These are phyloP conservation scores for Zaprionus kolodkinae DNA, from an alignment of 1,140 invertebrate species.

Conservation along the genomic window DNA sequence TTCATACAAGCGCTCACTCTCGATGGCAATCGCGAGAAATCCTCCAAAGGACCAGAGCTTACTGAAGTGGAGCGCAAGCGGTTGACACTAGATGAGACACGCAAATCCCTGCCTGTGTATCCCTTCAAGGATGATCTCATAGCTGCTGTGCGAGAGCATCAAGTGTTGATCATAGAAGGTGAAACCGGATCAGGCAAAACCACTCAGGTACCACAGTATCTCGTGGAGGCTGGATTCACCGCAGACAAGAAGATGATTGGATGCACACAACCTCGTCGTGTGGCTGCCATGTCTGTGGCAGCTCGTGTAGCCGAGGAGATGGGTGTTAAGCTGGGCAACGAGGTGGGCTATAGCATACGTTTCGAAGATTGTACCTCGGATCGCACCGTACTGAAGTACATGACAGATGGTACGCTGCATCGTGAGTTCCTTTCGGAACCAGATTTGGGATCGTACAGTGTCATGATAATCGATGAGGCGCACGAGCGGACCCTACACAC, in stretches of 20 bases:
- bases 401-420: constrained; percentile 99
- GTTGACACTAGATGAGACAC: constrained; percentile 95
- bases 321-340: constrained; percentile 97
- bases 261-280: constrained; percentile 97
- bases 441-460: constrained; percentile 96
- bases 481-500: constrained; percentile 99
- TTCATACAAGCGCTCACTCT: constrained; percentile 97
- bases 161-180: constrained; percentile 97
- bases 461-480: constrained; percentile 99
- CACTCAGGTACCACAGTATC: constrained; percentile 98
- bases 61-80: constrained; percentile 90
- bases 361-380: constrained; percentile 99
- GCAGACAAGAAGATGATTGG: constrained; percentile 93
- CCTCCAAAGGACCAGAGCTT: constrained; percentile 86
- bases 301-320: constrained; percentile 99
- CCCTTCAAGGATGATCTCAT: constrained; percentile 96
- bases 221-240: constrained; percentile 95
- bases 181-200: constrained; percentile 99
- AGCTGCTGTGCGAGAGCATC: constrained; percentile 93
- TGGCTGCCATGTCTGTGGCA: constrained; percentile 99
- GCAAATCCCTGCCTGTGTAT: constrained; percentile 97
- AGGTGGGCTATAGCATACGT: constrained; percentile 99
- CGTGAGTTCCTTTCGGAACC: constrained; percentile 98
- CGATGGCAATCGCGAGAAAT: constrained; percentile 89
- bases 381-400: constrained; percentile 98